Evolutionary conservation across 2,888 invertebrate genomes (phyloP), one percentile per base, ranked within the genome.

Genomic region (Lutraria lutraria): DNA sequence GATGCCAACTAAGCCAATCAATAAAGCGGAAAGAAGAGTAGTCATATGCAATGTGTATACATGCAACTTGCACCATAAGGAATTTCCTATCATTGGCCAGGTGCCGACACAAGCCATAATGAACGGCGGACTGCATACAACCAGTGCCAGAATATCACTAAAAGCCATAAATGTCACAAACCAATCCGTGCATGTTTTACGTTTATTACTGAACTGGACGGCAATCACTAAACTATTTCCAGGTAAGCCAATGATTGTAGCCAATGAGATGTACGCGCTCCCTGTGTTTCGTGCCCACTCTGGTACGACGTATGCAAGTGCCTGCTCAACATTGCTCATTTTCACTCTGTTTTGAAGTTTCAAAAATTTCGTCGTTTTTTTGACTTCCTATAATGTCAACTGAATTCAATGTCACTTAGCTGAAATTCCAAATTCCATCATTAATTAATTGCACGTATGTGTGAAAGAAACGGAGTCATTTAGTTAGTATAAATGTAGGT

Each of bases 71-170:
- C 81, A 54, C 54, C 54, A 52, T 25, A 56, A 21, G 10, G 81
- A 54, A n/a, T 19, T 31, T 16, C 54, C 56, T 4, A 25, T 54
- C 19, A 16, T 16, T 81, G 53, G 43, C 81, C 81, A 81, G 21
- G 13, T 25, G 13, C n/a, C 53, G 15, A 21, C 29, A 31, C 56
- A 56, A 10, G 81, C 56, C 81, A 81, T 31, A 53, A 81, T 31
- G 52, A 81, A 81, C 0, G 81, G 56, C n/a, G 81, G 81, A 29
- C n/a, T 54, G 53, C 81, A 81, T 16, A 81, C 25, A n/a, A 54
- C 25, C 81, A 53, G n/a, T n/a, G 54, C 19, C 29, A 54, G 25
- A 43, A 54, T 54, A 29, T 81, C 81, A 21, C 81, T 54, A 15
- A 53, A 52, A 4, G 81, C 81, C 53, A 81, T 53, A 56, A 56